phyloP scores from a whole-genome alignment of 2,888 invertebrate genomes.

The Papilio protenor region DNA sequence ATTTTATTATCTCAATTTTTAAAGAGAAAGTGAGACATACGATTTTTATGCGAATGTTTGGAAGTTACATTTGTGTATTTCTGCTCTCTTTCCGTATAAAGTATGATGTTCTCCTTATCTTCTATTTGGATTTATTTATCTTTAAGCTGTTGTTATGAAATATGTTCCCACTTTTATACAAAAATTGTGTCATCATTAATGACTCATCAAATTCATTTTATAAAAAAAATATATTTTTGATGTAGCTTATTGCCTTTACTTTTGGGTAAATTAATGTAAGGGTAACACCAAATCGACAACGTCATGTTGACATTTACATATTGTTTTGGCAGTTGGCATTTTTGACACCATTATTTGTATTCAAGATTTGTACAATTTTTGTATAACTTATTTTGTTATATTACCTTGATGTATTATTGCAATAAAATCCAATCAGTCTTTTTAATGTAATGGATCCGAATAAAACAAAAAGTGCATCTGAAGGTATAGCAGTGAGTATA shows the following conservation, averaged over 20 bases:
- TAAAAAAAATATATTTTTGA: not conserved
- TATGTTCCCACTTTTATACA: no score
- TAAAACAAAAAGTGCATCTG: conserved; percentile 76
- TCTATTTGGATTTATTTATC: no score
- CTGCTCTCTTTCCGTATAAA: no score
- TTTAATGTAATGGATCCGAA: conserved; percentile 64
- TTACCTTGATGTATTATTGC: conserved; percentile 5
- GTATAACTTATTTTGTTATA: conserved; percentile 1
- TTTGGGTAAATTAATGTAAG: not conserved
- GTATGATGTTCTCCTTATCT: no score
- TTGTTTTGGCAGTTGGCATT: conserved; percentile 41
- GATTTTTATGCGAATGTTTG: no score
- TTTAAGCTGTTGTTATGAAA: no score
- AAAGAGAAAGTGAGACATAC: no score
- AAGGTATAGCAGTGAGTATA: conserved; percentile 77
- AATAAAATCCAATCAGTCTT: conserved; percentile 9
- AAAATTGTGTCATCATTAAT: no score
- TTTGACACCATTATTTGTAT: not conserved
- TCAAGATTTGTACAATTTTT: not conserved
- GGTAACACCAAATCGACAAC: conserved; percentile 9
- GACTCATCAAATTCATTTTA: not conserved
- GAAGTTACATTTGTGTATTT: no score
- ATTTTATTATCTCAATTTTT: no score
- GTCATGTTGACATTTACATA: conserved; percentile 44
- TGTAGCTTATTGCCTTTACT: not conserved